These are phyloP conservation scores for Octopus bimaculoides DNA, from an alignment of 1,140 invertebrate species.

Conservation along the genomic window DNA sequence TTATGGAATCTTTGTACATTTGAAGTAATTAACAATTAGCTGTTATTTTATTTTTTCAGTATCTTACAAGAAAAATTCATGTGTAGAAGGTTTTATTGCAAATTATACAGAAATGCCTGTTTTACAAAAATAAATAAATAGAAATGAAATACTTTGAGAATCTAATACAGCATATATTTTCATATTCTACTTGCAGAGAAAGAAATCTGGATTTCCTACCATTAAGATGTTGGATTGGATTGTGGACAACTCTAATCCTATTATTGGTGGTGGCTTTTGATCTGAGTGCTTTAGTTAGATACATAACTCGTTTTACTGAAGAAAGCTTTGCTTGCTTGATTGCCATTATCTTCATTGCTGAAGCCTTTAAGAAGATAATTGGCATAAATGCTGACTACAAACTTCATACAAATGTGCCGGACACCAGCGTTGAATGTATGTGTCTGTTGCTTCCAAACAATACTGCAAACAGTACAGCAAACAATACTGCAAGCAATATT, in stretches of 20 bases:
- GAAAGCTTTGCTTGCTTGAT: constrained; percentile 99
- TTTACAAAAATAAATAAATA: too few relatives aligned
- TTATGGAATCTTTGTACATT: too few relatives aligned
- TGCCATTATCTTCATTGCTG: constrained; percentile 98
- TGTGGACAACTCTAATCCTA: constrained; percentile 87
- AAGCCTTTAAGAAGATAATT: constrained; percentile 70
- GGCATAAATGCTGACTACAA: constrained; percentile 37
- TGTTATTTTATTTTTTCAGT: too few relatives aligned
- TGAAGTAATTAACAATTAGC: too few relatives aligned
- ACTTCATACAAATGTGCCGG: constrained; percentile 34
- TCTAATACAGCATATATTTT: not conserved
- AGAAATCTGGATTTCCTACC: constrained; percentile 86
- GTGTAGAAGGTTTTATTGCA: too few relatives aligned
- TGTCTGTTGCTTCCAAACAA: constrained; percentile 36
- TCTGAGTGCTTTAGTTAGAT: constrained; percentile 94
- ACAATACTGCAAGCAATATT: constrained; percentile 7
- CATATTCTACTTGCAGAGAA: constrained; percentile 60
- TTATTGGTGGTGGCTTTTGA: constrained; percentile 90
- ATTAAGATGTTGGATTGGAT: constrained; percentile 88
- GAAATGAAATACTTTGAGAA: too few relatives aligned
- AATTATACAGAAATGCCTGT: too few relatives aligned
- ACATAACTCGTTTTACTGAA: constrained; percentile 98
- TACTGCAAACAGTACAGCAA: not conserved
- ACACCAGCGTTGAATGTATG: constrained; percentile 35
- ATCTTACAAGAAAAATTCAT: too few relatives aligned